Base-by-base conservation (phyloP, 2,113 vertebrate genomes). In the Sander lucioperca region DNA sequence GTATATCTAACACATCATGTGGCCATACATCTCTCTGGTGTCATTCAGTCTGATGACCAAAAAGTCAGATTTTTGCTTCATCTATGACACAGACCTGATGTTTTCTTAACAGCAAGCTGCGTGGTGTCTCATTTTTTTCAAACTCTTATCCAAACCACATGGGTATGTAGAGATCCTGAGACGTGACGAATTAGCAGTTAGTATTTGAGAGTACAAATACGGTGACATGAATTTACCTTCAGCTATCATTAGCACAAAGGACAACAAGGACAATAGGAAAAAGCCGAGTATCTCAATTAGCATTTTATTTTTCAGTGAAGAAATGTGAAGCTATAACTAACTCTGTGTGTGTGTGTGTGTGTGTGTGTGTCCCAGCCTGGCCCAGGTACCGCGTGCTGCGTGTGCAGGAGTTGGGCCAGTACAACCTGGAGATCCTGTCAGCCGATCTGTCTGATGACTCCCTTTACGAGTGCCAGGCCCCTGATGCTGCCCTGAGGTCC, bases 391-490 rank as follows among this genome's bases (percentile, higher is more conserved):
- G 96, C 2, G 92, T 99, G 39, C 86, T 98, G 77, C 97, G 96
- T 30, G 93, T 96, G 15, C 95, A 96, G 0, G 97, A 98, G 2
- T 83, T 96, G 3, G 97, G 98, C 0, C 97, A 98, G 87, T 97
- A 97, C 95, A 98, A 99, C 94, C 93, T 99, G 95, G 97, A 99
- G 95, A 97, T 99, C 90, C 92, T 92, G 0, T 94, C 95, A 0
- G 97, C 97, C 0, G 97, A 98, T 56, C 96, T 99, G 57, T 97
- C 97, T 0, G 98, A 99, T 16, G 98, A 98, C 56, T 96, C 97
- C 36, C 91, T 95, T 0, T 99, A 99, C 0, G 97, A 99, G 92
- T 98, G 97, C 91, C 98, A 99, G 93, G 98, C 97, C 77, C 98
- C 98, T 0, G 97, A 99, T 74, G 97, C 97, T 0, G 98, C 98